These are phyloP conservation scores for Cryptocephalus moraei DNA, from an alignment of 2,888 invertebrate genomes.

Conservation along the genomic window DNA sequence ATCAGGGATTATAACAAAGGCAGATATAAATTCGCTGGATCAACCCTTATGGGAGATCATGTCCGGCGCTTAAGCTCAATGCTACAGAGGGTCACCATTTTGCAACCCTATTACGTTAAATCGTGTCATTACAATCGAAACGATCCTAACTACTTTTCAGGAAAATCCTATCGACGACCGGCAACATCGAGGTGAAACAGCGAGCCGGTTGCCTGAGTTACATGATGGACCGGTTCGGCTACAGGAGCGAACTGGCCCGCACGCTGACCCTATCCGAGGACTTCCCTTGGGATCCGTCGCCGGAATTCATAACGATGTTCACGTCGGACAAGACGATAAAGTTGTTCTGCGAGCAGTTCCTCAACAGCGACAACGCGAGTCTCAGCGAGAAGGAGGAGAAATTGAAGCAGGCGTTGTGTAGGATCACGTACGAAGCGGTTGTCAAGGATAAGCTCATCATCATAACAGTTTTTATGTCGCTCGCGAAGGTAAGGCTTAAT, in stretches of 20 bases:
- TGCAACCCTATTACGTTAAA: no score
- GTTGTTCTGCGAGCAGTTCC: constrained; percentile 60
- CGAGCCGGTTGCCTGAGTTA: constrained; percentile 83
- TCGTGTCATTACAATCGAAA: no score
- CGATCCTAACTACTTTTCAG: constrained; percentile 37
- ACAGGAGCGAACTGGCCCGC: constrained; percentile 67
- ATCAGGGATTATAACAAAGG: no score
- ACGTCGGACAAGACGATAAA: constrained; percentile 62
- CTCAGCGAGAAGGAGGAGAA: constrained; percentile 36
- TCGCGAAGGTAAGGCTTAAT: constrained; percentile 50
- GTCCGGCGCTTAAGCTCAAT: no score
- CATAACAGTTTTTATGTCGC: constrained; percentile 60
- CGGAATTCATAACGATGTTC: constrained; percentile 62
- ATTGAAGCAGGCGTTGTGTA: constrained; percentile 50
- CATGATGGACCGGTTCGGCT: constrained; percentile 72
- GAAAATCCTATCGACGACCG: constrained; percentile 54
- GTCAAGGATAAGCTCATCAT: constrained; percentile 69
- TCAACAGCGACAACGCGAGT: constrained; percentile 26
- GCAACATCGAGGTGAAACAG: constrained; percentile 76
- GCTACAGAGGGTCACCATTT: no score
- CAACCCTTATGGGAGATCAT: no score
- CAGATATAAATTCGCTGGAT: no score
- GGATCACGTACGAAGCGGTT: constrained; percentile 70
- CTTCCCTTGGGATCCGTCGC: constrained; percentile 55
- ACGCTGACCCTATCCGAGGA: constrained; percentile 65